Base-by-base conservation (phyloP, 1,140 invertebrate species). In the Brachionus calyciflorus region DNA sequence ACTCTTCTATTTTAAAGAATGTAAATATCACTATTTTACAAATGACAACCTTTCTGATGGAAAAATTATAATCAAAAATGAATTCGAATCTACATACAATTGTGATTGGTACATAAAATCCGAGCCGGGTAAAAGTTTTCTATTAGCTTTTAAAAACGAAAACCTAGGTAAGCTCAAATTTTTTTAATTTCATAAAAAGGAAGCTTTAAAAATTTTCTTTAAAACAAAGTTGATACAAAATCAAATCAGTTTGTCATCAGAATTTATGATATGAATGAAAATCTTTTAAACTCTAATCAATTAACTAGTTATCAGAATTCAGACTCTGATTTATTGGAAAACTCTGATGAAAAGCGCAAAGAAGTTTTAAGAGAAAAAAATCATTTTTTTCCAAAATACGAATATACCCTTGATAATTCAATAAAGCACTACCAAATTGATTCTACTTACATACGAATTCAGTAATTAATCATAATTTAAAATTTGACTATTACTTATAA, bases 71-170 rank as follows among this genome's bases (percentile, higher is more conserved):
- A 73, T 73, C 24, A 33, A 19, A 0, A 73, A 28, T 4, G 19
- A 30, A 4, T 55, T 30, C 12, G 51, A 73, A 14, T 3, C 46
- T 14, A 73, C 21, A 21, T 73, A 51, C 17, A 51, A 73, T 49
- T 73, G 69, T 55, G 69, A 73, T 51, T 73, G 69, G 69, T 51
- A 51, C 48, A 51, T 73, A 14, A 30, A 51, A 24, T 21, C 46
- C 26, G 51, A 73, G 21, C 24, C 2, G 17, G 48, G 69, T 4
- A 73, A 73, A 51, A 49, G 51, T n/a, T 30, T 73, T 7, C 41
- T 73, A 14, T 51, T 73, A 3, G 6, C 46, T 9, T 73, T 73
- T 41, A 73, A 51, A 21, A 73, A 73, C 12, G 30, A 73, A 26
- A 24, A 53, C 17, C 24, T 51, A 19, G 49, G 49, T 51, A 51